Conservation (phyloP, 2,113 vertebrate species). For the Clinocottus analis region DNA sequence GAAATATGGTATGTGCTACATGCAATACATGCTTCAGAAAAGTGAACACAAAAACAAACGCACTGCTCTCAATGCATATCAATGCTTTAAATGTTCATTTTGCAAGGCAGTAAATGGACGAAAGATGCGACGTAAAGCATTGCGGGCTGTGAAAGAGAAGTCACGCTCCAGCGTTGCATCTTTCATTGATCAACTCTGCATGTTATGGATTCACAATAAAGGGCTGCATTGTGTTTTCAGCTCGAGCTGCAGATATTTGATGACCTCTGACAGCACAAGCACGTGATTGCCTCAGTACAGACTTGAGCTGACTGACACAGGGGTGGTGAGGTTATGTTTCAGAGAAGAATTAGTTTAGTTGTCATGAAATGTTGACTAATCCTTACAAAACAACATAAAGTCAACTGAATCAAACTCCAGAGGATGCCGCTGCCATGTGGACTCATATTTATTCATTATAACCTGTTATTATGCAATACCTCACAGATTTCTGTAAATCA, state of each 20-base stretch:
- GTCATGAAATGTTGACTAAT: background rate
- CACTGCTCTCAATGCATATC: background rate
- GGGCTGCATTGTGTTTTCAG: background rate
- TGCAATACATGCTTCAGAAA: background rate
- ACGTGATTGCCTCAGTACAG: background rate
- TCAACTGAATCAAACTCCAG: background rate
- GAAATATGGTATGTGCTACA: constrained; percentile 31
- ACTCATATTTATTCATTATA: background rate
- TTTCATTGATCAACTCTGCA: background rate
- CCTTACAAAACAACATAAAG: background rate
- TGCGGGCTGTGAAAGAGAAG: background rate
- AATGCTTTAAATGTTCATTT: background rate
- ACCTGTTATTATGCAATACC: background rate
- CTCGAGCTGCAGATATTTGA: background rate
- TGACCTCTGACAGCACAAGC: background rate
- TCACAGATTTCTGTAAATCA: background rate
- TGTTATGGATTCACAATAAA: background rate
- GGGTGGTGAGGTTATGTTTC: background rate
- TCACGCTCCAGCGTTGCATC: background rate
- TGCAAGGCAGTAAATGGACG: background rate
- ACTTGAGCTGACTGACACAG: background rate
- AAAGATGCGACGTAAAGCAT: background rate
- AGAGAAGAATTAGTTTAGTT: background rate
- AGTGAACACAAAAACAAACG: background rate
- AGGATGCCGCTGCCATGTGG: background rate